Conservation (phyloP, 1,140 invertebrate genomes). For the Odontomachus brunneus region DNA sequence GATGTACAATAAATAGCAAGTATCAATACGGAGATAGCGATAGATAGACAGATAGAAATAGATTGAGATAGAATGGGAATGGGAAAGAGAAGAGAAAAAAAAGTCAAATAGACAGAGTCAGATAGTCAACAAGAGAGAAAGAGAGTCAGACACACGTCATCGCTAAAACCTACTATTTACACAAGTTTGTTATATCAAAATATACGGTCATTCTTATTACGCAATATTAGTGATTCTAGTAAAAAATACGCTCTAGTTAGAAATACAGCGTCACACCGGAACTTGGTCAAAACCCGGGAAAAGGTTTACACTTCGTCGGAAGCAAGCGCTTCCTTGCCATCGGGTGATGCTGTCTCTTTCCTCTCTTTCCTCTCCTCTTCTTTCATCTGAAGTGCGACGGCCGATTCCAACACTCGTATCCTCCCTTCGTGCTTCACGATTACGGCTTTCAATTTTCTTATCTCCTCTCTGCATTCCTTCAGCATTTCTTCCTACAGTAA, state of each 20-base stretch:
- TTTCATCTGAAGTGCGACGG: constrained; percentile 84
- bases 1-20: constrained; percentile 86
- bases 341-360: constrained; percentile 80
- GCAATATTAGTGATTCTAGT: constrained; percentile 78
- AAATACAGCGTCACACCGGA: constrained; percentile 29
- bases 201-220: constrained; percentile 81
- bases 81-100: constrained; percentile 6
- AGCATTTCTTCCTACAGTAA: constrained; percentile 87
- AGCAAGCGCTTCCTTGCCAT: constrained; percentile 81
- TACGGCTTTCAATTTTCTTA: constrained; percentile 96
- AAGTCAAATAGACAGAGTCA: constrained; percentile 51
- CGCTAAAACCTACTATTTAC: constrained; percentile 85
- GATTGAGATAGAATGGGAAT: constrained; percentile 25
- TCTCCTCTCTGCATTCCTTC: constrained; percentile 94
- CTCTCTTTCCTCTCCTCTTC: constrained; percentile 79
- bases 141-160: constrained; percentile 81
- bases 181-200: constrained; percentile 85
- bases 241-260: constrained; percentile 39
- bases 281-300: constrained; percentile 17
- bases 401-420: constrained; percentile 90
- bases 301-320: constrained; percentile 83
- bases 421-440: constrained; percentile 97
- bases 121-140: too few relatives aligned
- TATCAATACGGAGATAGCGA: constrained; percentile 67
- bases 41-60: constrained; percentile 47